These are phyloP conservation scores for Scaeva pyrastri DNA, from an alignment of 2,888 invertebrate species.

Conservation along the genomic window DNA sequence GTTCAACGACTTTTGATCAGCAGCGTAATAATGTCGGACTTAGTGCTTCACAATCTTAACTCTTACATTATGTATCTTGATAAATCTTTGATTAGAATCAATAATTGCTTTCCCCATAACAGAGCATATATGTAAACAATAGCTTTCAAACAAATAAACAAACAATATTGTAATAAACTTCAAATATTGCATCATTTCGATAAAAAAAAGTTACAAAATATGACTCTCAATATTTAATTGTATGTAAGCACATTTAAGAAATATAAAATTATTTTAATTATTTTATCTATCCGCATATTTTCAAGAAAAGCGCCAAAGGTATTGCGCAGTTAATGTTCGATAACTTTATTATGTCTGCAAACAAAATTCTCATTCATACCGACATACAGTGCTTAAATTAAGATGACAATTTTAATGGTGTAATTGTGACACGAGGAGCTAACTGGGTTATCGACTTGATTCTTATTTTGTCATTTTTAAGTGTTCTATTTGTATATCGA, in stretches of 20 bases:
- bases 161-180: neutral
- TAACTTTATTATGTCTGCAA: neutral
- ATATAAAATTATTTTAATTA: too few relatives aligned
- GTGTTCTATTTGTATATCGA: conserved; percentile 1
- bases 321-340: neutral
- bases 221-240: neutral
- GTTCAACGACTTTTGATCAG: too few relatives aligned
- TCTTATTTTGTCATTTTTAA: too few relatives aligned
- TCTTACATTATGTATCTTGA: too few relatives aligned
- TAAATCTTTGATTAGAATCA: too few relatives aligned
- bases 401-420: too few relatives aligned
- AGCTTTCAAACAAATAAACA: neutral
- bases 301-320: neutral
- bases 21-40: too few relatives aligned
- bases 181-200: conserved; percentile 4
- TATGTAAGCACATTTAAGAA: neutral
- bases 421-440: neutral
- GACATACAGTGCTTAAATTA: neutral
- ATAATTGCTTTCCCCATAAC: too few relatives aligned
- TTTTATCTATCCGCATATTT: too few relatives aligned
- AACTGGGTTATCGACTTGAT: conserved; percentile 8
- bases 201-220: neutral
- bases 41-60: too few relatives aligned
- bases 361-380: neutral
- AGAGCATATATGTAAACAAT: neutral